A percentile compares a stretch with the other conserved stretches of the same genome.
These are phyloP conservation scores for Syrmaticus mikado DNA, from an alignment of 2,113 vertebrate species.

Conservation along the genomic window DNA sequence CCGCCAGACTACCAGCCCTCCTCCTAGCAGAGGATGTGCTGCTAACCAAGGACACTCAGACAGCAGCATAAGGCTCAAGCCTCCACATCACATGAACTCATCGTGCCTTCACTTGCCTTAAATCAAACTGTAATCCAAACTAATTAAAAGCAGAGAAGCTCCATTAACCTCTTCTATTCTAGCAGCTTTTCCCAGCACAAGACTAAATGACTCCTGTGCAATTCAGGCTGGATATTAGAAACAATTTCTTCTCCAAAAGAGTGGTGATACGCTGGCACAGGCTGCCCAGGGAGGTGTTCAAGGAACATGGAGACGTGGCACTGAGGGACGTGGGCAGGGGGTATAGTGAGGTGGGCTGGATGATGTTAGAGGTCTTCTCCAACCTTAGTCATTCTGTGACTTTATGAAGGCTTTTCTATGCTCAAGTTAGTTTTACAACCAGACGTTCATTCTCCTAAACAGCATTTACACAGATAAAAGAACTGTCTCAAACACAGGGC, in stretches of 20 bases:
- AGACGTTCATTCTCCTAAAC: background rate
- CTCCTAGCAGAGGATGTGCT: constrained; percentile 37
- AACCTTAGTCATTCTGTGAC: too few species aligned
- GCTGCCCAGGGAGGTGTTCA: too few species aligned
- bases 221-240: too few species aligned
- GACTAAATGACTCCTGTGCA: background rate
- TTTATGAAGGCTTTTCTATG: background rate
- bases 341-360: too few species aligned
- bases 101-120: constrained; percentile 24
- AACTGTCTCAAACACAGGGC: background rate
- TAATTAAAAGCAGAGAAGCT: constrained; percentile 72
- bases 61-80: constrained; percentile 40
- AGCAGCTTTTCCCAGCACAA: constrained; percentile 4
- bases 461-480: background rate
- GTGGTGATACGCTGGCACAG: too few species aligned
- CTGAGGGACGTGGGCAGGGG: too few species aligned
- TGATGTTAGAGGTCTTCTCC: too few species aligned
- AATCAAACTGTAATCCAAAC: constrained; percentile 72
- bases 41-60: constrained; percentile 47
- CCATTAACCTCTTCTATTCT: constrained; percentile 65
- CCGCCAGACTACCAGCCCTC: background rate
- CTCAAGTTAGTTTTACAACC: background rate
- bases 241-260: too few species aligned
- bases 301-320: too few species aligned
- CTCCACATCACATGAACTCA: constrained; percentile 49